Percentiles rank a stretch among this genome's conserved stretches.
Evolutionary conservation across 2,797 vertebrate species (phyloP).

Genomic region (Champsocephalus gunnari): DNA sequence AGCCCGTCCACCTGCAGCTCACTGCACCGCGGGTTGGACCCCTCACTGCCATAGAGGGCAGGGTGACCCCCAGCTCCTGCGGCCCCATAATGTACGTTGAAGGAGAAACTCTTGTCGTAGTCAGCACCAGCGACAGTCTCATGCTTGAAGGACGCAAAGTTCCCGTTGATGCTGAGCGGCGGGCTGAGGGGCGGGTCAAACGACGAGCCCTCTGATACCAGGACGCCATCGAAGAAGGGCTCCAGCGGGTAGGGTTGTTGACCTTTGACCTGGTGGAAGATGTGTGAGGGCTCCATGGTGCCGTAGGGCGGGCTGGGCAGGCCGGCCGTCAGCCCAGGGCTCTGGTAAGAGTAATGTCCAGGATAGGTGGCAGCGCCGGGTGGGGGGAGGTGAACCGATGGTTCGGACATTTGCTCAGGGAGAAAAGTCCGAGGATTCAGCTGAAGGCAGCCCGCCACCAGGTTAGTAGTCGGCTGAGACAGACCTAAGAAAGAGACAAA

Average conservation of each 20-base stretch:
- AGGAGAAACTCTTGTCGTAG: conserved; percentile 86
- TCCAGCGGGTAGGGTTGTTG: conserved; percentile 93
- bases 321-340: conserved; percentile 93
- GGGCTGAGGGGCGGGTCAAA: conserved; percentile 97
- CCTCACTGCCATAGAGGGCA: conserved; percentile 81
- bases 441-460: conserved; percentile 97
- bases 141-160: conserved; percentile 98
- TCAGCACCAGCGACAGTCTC: conserved; percentile 72
- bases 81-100: conserved; percentile 90
- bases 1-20: conserved; percentile 91
- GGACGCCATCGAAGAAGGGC: conserved; percentile 93
- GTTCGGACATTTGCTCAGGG: conserved; percentile 93
- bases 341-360: conserved; percentile 93
- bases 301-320: conserved; percentile 97
- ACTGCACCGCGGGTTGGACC: conserved; percentile 84
- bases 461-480: conserved; percentile 97
- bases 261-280: conserved; percentile 94
- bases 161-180: conserved; percentile 97
- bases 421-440: conserved; percentile 97
- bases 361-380: conserved; percentile 85
- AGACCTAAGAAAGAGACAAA: conserved; percentile 79
- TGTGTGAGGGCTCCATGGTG: conserved; percentile 96
- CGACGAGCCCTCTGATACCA: conserved; percentile 89
- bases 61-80: conserved; percentile 85
- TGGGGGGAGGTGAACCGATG: conserved; percentile 88